Evolutionary conservation across 1,140 invertebrate species (phyloP), one percentile per base, ranked within the genome.

Genomic region (Bombyx mandarina): DNA sequence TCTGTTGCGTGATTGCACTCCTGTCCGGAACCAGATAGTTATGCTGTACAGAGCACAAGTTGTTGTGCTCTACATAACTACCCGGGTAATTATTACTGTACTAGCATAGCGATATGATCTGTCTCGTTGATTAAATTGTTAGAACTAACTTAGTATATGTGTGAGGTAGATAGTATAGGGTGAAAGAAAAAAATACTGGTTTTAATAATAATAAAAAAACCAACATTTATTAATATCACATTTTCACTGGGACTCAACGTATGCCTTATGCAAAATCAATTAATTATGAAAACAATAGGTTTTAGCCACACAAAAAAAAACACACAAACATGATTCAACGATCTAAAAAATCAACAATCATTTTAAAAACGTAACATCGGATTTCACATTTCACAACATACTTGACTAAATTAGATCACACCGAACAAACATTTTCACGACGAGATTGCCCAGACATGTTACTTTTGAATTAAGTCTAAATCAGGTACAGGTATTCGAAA

Each of bases 171-270:
- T 18, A 35, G 26, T 35, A 35, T 35, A 35, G 26, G 26, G 26
- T 5, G 26, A 35, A 51, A 35, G 50, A 51, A 9, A 35, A 3
- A 35, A 35, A 35, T 8, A 35, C 50, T 35, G 18, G n/a, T 51
- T 51, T 51, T 51, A 18, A 35, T 51, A 51, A 10, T 26, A 26
- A 3, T 51, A 10, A 43, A 61, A 48, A 61, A 76, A 73, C 67
- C 58, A 64, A 60, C 62, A 75, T 55, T 69, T 35, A 57, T 56
- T 65, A 67, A 64, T 86, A 86, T 86, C 83, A 86, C 83, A 86
- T 79, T 81, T 86, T 81, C 71, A 83, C 79, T 79, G 75, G 77
- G 70, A 82, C 77, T 71, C 71, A 65, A 66, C 69, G 67, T 48
- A 63, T 63, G 52, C 67, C 64, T 73, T 65, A 71, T 60, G 73